Evolutionary conservation across 30 jellyfish, hydroid and myxozoan genomes (phyloP).

Genomic region (Aurelia aurita): DNA sequence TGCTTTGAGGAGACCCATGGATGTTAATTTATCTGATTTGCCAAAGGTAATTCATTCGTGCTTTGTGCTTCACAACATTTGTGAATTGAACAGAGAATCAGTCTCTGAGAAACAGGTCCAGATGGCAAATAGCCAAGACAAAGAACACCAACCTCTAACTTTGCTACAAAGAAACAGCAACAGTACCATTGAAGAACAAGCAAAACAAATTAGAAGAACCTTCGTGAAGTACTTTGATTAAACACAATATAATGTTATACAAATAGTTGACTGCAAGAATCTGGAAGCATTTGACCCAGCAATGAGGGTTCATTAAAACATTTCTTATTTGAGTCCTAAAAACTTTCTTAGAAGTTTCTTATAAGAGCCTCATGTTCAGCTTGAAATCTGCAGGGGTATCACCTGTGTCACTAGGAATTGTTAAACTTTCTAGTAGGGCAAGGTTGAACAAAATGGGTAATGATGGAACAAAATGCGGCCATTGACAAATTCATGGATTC

Average conservation of each 20-base stretch:
- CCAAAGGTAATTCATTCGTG: slow-evolving; percentile 34
- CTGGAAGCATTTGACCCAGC: too few species aligned
- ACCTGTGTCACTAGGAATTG: too few species aligned
- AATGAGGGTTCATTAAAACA: too few species aligned
- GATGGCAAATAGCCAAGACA: slow-evolving; percentile 15
- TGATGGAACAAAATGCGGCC: too few species aligned
- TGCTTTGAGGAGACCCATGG: slow-evolving; percentile 36
- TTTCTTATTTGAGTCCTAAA: too few species aligned
- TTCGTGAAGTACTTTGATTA: neutral
- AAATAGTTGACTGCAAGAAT: neutral
- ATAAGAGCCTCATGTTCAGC: too few species aligned
- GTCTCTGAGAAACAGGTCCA: slow-evolving; percentile 1
- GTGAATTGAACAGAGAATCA: slow-evolving; percentile 28
- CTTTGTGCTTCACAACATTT: slow-evolving; percentile 38
- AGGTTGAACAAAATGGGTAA: too few species aligned
- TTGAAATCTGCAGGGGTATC: too few species aligned
- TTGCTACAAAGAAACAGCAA: slow-evolving; percentile 2
- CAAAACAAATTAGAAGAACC: neutral
- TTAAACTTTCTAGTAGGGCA: too few species aligned
- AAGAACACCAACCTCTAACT: slow-evolving; percentile 21
- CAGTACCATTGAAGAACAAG: neutral
- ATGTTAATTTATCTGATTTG: slow-evolving; percentile 14
- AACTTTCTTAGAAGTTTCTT: too few species aligned
- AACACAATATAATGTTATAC: neutral
- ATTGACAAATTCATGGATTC: too few species aligned